Base-by-base conservation (phyloP, 2,797 vertebrate species). In the Dendrocincla tyrannina region DNA sequence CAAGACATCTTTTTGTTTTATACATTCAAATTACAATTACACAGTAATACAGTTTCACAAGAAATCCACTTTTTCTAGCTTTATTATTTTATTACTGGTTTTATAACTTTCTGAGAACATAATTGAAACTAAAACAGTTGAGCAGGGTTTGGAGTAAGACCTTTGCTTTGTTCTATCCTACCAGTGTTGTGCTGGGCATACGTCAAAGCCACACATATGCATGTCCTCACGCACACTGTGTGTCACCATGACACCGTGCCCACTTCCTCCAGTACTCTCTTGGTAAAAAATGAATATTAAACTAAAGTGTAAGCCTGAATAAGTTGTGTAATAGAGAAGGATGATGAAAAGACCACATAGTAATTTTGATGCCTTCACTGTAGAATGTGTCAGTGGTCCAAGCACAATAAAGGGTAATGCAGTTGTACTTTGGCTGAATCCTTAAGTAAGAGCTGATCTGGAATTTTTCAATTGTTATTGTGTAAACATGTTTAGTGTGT, bases 181-280 rank as follows among this genome's bases (percentile, higher is more conserved):
- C 37, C 10, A 1, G 8, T 30, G 28, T 25, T 80, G 28, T 47
- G 33, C 37, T 73, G 41, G 55, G 41, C 17, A 33, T 3, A 7
- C 28, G 25, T 66, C 62, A 85, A 49, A 77, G 74, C 19, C 22
- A 50, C 59, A 55, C 32, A 41, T 6, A 1, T 1, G 5, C 4
- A 5, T 1, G 4, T 20, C 18, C 18, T 35, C 49, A 19, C 0
- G 2, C 14, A 44, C 19, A 4, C 47, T 12, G 20, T 42, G n/a
- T 50, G 33, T 35, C 53, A 58, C 58, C 16, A 37, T 3, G 5
- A 50, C 59, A 33, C 41, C 2, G 2, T 62, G 55, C 35, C 46
- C 41, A 9, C 49, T 93, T 80, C 52, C 50, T 60, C 15, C 37
- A 24, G n/a, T 13, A 44, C 16, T 32, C 5, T 47, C 9, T 69